Evolutionary conservation across 2,113 vertebrate genomes (phyloP), one percentile per base, ranked within the genome.

Genomic region (Bos indicus): DNA sequence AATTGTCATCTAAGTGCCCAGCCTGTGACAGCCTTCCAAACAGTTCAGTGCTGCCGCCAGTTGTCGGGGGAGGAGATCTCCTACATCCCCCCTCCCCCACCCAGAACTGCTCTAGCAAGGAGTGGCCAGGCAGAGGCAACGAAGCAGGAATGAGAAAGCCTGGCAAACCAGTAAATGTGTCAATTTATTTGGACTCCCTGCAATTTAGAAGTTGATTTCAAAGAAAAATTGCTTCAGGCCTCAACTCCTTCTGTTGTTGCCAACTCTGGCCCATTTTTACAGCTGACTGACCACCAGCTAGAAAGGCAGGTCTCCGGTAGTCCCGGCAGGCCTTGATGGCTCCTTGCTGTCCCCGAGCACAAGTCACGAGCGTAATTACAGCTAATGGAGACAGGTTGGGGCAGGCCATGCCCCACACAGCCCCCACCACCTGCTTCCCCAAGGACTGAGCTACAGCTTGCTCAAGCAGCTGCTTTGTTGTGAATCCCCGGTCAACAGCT

Each of bases 261-360:
- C 85, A 96, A 96, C 93, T 77, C 0, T 2, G 97, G 96, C 97
- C 96, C 98, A 94, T 97, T 97, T 98, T 98, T 98, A 96, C 96
- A 97, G 94, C 4, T 98, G 97, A 98, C 97, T 98, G 96, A 97
- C 86, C 97, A 74, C 82, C 1, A 0, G 64, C 91, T 95, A 54
- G 62, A 92, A 96, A n/a, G 4, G 25, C 56, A n/a, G 85, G 82
- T 83, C 86, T 74, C 64, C 2, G n/a, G 80, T 14, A 30, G n/a
- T 48, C 64, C 8, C 7, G 0, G 28, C 54, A 90, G 85, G 87
- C 19, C 90, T 59, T 26, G n/a, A 48, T 54, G 59, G 11, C 71
- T 93, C 62, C 60, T 25, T 2, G 2, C 43, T 77, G 57, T 78
- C 97, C 90, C 62, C 0, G 0, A 95, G 81, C 77, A 95, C 78